Conservation (phyloP, 2,113 vertebrate genomes). For the Uria lomvia region DNA sequence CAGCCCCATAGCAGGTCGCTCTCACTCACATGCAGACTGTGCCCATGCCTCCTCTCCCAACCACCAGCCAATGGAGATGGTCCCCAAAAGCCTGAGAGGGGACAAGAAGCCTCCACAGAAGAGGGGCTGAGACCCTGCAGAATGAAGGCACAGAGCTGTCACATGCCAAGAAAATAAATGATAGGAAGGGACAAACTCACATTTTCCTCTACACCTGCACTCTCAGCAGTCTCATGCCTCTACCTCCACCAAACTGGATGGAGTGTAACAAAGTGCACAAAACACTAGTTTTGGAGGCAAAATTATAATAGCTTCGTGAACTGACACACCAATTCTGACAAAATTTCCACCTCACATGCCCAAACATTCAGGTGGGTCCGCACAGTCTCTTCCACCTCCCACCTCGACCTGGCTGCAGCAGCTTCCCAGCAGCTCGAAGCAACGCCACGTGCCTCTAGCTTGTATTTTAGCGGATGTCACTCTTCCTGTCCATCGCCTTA, state of each 20-base stretch:
- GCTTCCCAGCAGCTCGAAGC: not conserved
- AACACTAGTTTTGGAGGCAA: not conserved
- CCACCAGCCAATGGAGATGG: not conserved
- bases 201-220: not conserved
- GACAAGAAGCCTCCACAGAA: not conserved
- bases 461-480: no score
- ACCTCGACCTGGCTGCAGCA: not conserved
- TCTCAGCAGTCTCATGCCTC: not conserved
- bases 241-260: not conserved
- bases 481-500: fast-evolving
- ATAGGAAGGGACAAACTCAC: not conserved
- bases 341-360: not conserved
- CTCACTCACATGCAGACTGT: fast-evolving
- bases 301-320: not conserved
- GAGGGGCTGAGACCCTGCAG: not conserved
- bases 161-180: not conserved
- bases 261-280: not conserved
- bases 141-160: not conserved
- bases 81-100: not conserved
- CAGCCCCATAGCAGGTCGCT: not conserved
- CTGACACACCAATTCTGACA: not conserved
- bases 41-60: fast-evolving
- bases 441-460: fast-evolving
- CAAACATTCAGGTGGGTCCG: not conserved
- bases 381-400: not conserved